These are phyloP conservation scores for Lates calcarifer DNA, from an alignment of 2,113 vertebrate genomes.

Conservation along the genomic window DNA sequence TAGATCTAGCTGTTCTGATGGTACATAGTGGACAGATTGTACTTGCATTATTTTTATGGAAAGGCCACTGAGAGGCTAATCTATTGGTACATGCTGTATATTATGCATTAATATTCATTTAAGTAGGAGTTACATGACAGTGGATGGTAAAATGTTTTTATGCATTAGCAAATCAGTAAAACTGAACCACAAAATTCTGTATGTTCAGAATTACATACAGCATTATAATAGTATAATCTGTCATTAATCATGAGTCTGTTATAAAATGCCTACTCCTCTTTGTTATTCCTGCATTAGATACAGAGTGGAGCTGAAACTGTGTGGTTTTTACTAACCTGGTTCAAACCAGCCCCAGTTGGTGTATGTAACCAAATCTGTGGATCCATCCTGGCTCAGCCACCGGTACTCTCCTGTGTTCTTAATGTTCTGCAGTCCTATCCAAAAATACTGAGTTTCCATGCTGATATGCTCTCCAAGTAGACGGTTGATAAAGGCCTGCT, in stretches of 20 bases:
- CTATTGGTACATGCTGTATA: neutral
- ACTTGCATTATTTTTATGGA: too few relatives aligned
- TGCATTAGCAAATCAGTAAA: too few relatives aligned
- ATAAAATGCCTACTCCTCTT: neutral
- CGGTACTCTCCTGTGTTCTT: conserved; percentile 88
- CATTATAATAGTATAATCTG: neutral
- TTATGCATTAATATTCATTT: neutral
- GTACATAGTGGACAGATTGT: too few relatives aligned
- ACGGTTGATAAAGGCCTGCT: conserved; percentile 93
- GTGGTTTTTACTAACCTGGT: conserved; percentile 84
- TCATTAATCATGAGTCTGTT: neutral
- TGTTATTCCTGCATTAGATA: neutral
- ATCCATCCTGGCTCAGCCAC: conserved; percentile 84
- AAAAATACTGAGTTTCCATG: conserved; percentile 86
- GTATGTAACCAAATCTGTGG: conserved; percentile 79
- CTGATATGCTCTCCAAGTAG: conserved; percentile 87
- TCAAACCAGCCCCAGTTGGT: conserved; percentile 92
- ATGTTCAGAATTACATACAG: neutral
- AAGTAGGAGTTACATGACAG: too few relatives aligned
- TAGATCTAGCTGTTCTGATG: too few relatives aligned
- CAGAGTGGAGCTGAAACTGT: neutral
- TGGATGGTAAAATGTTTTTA: too few relatives aligned
- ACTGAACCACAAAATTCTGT: neutral
- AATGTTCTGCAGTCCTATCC: conserved; percentile 91
- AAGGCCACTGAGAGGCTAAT: too few relatives aligned